phyloP scores from a whole-genome alignment of 2,888 invertebrate genomes.

The Hyalella azteca region DNA sequence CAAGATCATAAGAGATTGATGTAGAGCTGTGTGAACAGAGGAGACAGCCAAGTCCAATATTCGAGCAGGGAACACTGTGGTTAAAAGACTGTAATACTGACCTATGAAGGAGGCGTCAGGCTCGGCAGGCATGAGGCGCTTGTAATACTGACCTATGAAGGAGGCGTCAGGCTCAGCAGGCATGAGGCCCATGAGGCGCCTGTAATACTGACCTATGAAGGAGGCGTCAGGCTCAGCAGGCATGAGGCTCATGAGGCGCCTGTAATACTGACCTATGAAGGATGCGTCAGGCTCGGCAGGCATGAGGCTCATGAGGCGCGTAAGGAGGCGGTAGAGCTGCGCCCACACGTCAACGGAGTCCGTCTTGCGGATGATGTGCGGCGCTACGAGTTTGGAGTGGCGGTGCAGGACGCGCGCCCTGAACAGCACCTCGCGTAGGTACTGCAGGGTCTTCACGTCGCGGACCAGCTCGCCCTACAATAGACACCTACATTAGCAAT shows the following conservation, averaged over 20 bases:
- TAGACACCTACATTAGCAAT: too few relatives aligned
- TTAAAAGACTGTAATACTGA: too few relatives aligned
- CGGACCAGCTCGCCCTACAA: conserved; percentile 52
- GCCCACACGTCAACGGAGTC: conserved; percentile 56
- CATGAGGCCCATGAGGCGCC: conserved; percentile 47
- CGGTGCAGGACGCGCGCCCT: conserved; percentile 53
- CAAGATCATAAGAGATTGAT: too few relatives aligned
- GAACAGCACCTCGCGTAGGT: conserved; percentile 54
- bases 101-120: conserved; percentile 56
- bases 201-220: conserved; percentile 51
- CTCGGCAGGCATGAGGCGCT: conserved; percentile 50
- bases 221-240: conserved; percentile 55
- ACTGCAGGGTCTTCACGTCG: conserved; percentile 52
- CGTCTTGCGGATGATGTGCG: conserved; percentile 54
- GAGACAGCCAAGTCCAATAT: too few relatives aligned
- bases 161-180: conserved; percentile 55
- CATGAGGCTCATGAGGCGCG: conserved; percentile 47
- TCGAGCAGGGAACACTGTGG: too few relatives aligned
- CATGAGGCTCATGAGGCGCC: conserved; percentile 45
- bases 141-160: conserved; percentile 55
- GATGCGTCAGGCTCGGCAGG: conserved; percentile 55
- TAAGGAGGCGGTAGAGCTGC: conserved; percentile 54
- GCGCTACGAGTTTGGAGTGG: conserved; percentile 54
- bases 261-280: conserved; percentile 49
- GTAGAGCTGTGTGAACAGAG: too few relatives aligned